Evolutionary conservation across 2,888 invertebrate genomes (phyloP), one percentile per base, ranked within the genome.

Genomic region (Conchocele bisecta): DNA sequence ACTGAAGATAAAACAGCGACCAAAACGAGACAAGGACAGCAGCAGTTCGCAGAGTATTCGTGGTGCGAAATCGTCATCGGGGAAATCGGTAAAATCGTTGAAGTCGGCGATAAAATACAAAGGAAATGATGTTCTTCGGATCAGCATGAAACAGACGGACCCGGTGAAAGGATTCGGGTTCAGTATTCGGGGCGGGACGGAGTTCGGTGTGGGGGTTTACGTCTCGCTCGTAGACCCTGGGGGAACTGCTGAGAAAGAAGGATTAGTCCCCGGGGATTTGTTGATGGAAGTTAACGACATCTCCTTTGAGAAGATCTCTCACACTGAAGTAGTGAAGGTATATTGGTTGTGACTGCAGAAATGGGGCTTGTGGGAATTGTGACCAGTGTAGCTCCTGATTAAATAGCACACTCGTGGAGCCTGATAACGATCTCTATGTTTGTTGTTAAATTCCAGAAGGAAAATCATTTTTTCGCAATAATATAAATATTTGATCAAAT

Each of bases 151-250:
- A 7, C 73, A 57, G 22, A 60, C 80, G 7, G 65, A 64, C n/a
- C 64, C 61, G 11, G 73, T 72, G 2, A 74, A 76, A 26, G 85
- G 96, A 71, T 92, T 97, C 83, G 98, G 98, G n/a, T 93, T 98
- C 87, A 97, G 97, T 96, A 98, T 98, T 84, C 93, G 98, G 72
- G 98, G 98, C 35, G 98, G 98, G 17, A 94, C 96, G 58, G 98
- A 98, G 91, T 97, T 97, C 92, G 97, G 96, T 87, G 94, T 98
- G 78, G 98, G 98, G 33, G 97, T 98, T 90, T 98, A 97, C 92
- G 96, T 98, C 88, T 98, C 98, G 0, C 97, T 97, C 48, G 96
- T 98, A 61, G 97, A 98, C 92, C 96, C 96, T 90, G 96, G 96
- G 82, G 97, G 97, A 56, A 96, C 97, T 0, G 97, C 98, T 2